A percentile compares a stretch with the other conserved stretches of the same genome.
Evolutionary conservation across 1,140 invertebrate species (phyloP).

Genomic region (Drosophila trapezifrons): DNA sequence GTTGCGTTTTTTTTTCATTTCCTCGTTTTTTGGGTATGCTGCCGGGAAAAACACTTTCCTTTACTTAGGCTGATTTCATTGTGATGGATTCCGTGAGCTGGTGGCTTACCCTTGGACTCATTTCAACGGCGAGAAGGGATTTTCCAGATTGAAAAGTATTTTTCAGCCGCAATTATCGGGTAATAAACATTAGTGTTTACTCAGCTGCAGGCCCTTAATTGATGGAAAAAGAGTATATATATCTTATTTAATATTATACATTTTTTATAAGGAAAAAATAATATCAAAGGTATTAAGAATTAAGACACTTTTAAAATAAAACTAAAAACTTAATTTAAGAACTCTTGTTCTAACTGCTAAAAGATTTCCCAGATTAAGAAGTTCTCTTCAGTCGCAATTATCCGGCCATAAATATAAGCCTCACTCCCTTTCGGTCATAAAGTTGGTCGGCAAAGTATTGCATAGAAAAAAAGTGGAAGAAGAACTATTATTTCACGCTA

Average conservation of each 20-base stretch:
- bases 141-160: slow-evolving; percentile 13
- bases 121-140: slow-evolving; percentile 3
- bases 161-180: slow-evolving; percentile 12
- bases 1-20: slow-evolving; percentile 30
- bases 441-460: slow-evolving; percentile 22
- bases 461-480: slow-evolving; percentile 26
- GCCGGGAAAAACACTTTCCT: slow-evolving; percentile 59
- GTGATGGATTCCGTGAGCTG: slow-evolving; percentile 71
- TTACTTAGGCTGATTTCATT: slow-evolving; percentile 72
- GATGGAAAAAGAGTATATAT: neutral
- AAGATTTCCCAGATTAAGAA: neutral
- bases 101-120: slow-evolving; percentile 14
- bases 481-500: slow-evolving; percentile 61
- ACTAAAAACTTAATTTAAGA: neutral
- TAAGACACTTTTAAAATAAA: neutral
- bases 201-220: neutral
- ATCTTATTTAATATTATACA: neutral
- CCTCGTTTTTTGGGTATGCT: neutral
- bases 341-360: no score
- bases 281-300: neutral
- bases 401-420: slow-evolving; percentile 27
- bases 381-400: slow-evolving; percentile 22
- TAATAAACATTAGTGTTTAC: neutral
- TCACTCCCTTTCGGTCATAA: slow-evolving; percentile 10
- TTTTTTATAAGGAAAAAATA: neutral